These are phyloP conservation scores for Kryphioiulus occultus DNA, from an alignment of 2,888 invertebrate species.

Conservation along the genomic window DNA sequence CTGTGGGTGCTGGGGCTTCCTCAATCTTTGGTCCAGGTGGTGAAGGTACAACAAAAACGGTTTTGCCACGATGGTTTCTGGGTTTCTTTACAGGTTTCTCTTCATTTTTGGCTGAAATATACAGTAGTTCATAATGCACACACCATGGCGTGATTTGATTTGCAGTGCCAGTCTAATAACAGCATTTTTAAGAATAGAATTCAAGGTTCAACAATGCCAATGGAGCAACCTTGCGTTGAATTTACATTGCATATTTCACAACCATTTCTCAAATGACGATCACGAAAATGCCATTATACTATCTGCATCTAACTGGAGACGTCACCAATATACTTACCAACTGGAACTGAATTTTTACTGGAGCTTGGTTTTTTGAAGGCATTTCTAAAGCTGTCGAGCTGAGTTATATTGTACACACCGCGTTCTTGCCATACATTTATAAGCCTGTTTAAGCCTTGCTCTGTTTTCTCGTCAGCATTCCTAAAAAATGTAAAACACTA, in stretches of 20 bases:
- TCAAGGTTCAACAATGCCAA: too few relatives aligned
- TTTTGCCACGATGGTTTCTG: conserved; percentile 37
- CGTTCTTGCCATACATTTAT: conserved; percentile 97
- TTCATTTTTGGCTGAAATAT: neutral
- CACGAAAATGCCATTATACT: neutral
- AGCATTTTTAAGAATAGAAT: neutral
- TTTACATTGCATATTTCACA: too few relatives aligned
- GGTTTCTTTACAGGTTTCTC: conserved; percentile 39
- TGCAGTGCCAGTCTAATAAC: neutral
- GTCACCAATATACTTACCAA: neutral
- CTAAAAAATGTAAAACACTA: conserved; percentile 64
- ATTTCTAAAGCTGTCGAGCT: conserved; percentile 80
- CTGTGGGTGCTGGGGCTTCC: conserved; percentile 54
- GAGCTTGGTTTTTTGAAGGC: conserved; percentile 56
- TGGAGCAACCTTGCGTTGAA: too few relatives aligned
- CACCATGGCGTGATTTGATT: neutral
- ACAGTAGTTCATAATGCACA: neutral
- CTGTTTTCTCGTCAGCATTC: conserved; percentile 86
- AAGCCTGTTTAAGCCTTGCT: conserved; percentile 83
- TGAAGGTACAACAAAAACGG: conserved; percentile 37
- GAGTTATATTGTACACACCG: conserved; percentile 82
- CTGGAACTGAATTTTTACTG: neutral
- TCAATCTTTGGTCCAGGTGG: neutral
- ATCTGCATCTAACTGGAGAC: neutral
- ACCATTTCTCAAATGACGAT: too few relatives aligned